Evolutionary conservation across 37 sponge, comb jelly and placozoan species (phyloP), one percentile per base, ranked within the genome.

Genomic region (Hormiphora californensis): DNA sequence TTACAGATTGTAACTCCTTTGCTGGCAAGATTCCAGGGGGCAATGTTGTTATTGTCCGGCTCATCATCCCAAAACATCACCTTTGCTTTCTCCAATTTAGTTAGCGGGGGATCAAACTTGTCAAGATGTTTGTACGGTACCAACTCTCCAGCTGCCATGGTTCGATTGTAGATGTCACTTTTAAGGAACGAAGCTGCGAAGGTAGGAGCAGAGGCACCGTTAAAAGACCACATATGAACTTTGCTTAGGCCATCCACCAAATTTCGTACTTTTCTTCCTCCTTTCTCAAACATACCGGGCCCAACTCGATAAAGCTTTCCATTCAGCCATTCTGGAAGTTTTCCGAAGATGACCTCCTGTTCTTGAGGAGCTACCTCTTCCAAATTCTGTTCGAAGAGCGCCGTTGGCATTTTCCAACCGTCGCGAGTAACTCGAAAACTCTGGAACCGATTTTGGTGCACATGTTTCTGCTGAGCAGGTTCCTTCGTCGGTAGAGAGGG

Each of bases 171-270:
- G 12, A 73, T 40, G 22, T 46, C 25, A 17, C 81, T 73, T 73
- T 73, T 73, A 22, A 73, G 27, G 23, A 73, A 40, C 4, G 39
- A 36, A 3, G 44, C 38, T n/a, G 81, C 4, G 25, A 73, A 73
- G 19, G 35, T 40, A n/a, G n/a, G n/a, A 36, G 81, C 81, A 11
- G 12, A 25, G 0, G 11, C 35, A 73, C 43, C 38, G 0, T 73
- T 73, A 33, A 73, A 73, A 28, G 81, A 40, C 81, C 81, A 73
- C 23, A n/a, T 73, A 36, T 40, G 44, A 41, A 73, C 81, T 19
- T 73, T 73, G 81, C 81, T 73, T 40, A 73, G 25, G 21, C 46
- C 81, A 73, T 73, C 81, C 12, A 73, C 81, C 81, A 73, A 43
- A 2, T 27, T 73, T 23, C 43, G 40, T 5, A 73, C 81, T 46